Base-by-base conservation (phyloP, 1,140 invertebrate genomes). In the Drosophila neocordata region DNA sequence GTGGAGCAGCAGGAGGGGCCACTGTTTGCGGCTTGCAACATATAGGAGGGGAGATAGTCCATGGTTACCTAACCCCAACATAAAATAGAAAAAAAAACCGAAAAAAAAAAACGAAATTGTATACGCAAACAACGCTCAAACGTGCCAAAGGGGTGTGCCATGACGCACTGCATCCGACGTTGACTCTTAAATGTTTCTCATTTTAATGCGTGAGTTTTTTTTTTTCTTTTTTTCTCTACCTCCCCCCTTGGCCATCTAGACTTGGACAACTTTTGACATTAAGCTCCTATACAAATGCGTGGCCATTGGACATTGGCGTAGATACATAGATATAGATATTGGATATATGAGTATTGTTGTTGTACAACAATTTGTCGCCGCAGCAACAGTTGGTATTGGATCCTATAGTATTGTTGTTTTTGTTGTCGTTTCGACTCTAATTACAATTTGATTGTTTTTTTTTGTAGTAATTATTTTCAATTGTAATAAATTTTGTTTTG, bases 361-460 rank as follows among this genome's bases (percentile, higher is more conserved):
- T 76, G 48, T 76, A 63, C 73, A 76, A 76, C 73, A 76, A 76
- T 76, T 76, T 76, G 73, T 76, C 73, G 59, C 44, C 27, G 55
- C 27, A 38, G 57, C 37, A 38, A 41, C 37, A 38, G 57, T 59
- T 59, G 57, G 34, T 59, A 15, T 41, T 38, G 57, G 20, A 22
- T 11, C 37, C 38, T 48, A 20, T 2, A 18, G 18, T 13, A 5
- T 38, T 38, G 56, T 13, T 38, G 58, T 24, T 61, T n/a, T 15
- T 41, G 35, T 22, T 38, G 56, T 13, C 37, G 56, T 18, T 37
- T 60, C 69, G 65, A 67, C 56, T 67, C 77, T 87, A 85, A 85
- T 85, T 85, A 87, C 82, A 71, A 71, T 81, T 81, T 87, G 82
- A 85, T 85, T 85, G 77, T 85, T 81, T 85, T 87, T 85, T 77